Evolutionary conservation across 1,140 invertebrate genomes (phyloP).

Genomic region (Brachionus koreanus): DNA sequence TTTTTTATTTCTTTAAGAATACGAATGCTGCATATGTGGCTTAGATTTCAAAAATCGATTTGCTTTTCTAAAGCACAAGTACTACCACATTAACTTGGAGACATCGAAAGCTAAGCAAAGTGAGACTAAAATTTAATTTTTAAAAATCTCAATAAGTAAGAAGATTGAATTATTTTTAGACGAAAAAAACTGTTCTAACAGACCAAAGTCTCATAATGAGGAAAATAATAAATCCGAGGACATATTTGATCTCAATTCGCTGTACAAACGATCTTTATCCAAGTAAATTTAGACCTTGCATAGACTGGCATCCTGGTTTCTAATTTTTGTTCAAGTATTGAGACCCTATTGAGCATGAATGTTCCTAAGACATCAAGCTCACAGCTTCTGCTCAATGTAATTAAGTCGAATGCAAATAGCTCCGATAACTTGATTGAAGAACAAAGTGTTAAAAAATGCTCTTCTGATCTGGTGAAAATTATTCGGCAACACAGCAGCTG

Average conservation of each 20-base stretch:
- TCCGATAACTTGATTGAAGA: background rate
- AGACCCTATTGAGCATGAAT: slow-evolving; percentile 15
- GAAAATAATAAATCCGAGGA: slow-evolving; percentile 1
- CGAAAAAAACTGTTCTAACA: slow-evolving; percentile 31
- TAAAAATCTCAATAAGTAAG: background rate
- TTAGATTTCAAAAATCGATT: slow-evolving; percentile 43
- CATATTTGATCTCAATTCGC: slow-evolving; percentile 28
- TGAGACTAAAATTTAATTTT: background rate
- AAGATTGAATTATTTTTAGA: slow-evolving; percentile 12
- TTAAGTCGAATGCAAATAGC: background rate
- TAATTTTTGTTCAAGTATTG: slow-evolving; percentile 12
- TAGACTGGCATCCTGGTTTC: background rate
- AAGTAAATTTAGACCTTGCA: background rate
- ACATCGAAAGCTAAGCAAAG: background rate
- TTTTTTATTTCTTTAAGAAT: slow-evolving; percentile 21
- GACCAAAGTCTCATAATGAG: background rate
- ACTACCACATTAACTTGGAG: slow-evolving; percentile 30
- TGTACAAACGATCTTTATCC: slow-evolving; percentile 10
- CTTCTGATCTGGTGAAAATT: background rate
- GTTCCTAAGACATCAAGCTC: background rate
- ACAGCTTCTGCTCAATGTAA: background rate
- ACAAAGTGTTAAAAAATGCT: background rate
- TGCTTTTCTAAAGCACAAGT: slow-evolving; percentile 35
- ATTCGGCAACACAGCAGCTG: slow-evolving; percentile 24
- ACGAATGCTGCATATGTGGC: slow-evolving; percentile 22